Evolutionary conservation across 2,888 invertebrate species (phyloP).

Genomic region (Chrysolina haemoptera): DNA sequence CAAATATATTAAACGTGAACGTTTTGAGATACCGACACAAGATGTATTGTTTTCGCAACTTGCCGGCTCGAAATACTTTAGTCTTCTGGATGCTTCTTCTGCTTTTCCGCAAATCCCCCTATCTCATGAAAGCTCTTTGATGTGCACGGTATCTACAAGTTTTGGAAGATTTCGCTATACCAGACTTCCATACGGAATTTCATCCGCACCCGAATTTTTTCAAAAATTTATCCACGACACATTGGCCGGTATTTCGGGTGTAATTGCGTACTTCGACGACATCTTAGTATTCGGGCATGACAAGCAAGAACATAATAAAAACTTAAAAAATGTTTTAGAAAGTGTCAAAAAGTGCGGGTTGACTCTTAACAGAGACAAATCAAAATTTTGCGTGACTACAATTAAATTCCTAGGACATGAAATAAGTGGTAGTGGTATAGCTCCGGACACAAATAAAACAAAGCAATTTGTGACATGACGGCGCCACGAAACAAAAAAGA

Average conservation of each 20-base stretch:
- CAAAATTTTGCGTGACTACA: conserved; percentile 25
- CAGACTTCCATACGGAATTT: conserved; percentile 29
- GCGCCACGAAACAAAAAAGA: not conserved
- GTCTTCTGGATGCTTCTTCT: conserved; percentile 42
- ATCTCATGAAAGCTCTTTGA: too few relatives aligned
- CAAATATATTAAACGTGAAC: conserved; percentile 35
- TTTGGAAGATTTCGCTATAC: too few relatives aligned
- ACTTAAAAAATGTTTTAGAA: not conserved
- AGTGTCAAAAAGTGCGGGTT: conserved; percentile 24
- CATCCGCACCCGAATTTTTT: conserved; percentile 33
- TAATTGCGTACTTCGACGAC: conserved; percentile 26
- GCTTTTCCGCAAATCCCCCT: conserved; percentile 8
- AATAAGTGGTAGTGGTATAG: too few relatives aligned
- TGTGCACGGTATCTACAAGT: too few relatives aligned
- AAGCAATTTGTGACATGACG: not conserved
- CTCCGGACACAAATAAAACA: too few relatives aligned
- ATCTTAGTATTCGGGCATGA: conserved; percentile 18
- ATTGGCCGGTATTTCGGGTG: conserved; percentile 21
- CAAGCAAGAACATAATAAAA: too few relatives aligned
- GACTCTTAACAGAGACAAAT: conserved; percentile 36
- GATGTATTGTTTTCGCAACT: conserved; percentile 34
- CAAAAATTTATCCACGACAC: conserved; percentile 26
- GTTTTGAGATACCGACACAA: conserved; percentile 37
- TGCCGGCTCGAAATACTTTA: conserved; percentile 30
- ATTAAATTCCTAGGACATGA: too few relatives aligned